phyloP scores from a whole-genome alignment of 1,140 invertebrate species.

The Ridgeia piscesae region DNA sequence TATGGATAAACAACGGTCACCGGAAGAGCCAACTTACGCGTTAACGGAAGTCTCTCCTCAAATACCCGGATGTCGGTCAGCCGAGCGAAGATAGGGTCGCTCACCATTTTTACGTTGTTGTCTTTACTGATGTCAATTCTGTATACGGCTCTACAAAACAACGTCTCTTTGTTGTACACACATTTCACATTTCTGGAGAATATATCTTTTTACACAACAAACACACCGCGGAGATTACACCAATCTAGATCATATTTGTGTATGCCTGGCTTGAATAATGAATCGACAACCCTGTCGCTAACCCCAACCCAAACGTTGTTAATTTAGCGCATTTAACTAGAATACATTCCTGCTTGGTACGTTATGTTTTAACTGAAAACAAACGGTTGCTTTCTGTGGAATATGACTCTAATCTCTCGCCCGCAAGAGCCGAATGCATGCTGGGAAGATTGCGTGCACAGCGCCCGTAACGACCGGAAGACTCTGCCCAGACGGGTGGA shows the following conservation, averaged over 20 bases:
- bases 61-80: conserved; percentile 14
- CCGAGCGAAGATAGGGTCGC: not conserved
- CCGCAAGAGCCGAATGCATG: not conserved
- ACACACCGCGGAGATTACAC: not conserved
- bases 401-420: not conserved
- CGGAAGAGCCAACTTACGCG: not conserved
- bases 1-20: not conserved
- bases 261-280: too few species aligned
- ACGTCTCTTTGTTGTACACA: not conserved
- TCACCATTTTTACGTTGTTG: not conserved
- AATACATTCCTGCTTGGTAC: not conserved
- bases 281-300: too few species aligned
- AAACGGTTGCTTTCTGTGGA: not conserved
- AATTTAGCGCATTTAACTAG: too few species aligned
- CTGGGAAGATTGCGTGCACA: not conserved
- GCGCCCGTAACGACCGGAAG: not conserved
- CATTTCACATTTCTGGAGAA: not conserved
- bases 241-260: not conserved
- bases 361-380: not conserved
- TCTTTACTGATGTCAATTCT: not conserved
- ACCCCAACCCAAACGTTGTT: too few species aligned
- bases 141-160: not conserved
- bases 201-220: not conserved
- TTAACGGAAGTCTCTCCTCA: not conserved
- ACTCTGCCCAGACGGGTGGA: not conserved